phyloP scores from a whole-genome alignment of 2,888 invertebrate genomes.

The Phrixothrix hirtus region DNA sequence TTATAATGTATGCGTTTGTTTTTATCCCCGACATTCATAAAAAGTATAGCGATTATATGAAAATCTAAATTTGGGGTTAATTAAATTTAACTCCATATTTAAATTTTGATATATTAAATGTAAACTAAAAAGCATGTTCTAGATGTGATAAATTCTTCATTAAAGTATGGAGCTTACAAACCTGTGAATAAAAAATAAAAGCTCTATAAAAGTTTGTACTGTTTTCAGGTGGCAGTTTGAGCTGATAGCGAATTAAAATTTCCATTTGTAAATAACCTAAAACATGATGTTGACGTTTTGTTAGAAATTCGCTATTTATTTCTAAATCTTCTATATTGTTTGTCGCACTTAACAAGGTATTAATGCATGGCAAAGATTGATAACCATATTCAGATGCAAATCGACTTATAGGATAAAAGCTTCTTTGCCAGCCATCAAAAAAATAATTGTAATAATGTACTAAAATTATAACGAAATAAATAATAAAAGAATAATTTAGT shows the following conservation, averaged over 20 bases:
- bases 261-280: constrained; percentile 69
- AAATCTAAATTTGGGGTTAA: too few relatives aligned
- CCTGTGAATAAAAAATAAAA: constrained; percentile 84
- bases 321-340: constrained; percentile 58
- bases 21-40: too few relatives aligned
- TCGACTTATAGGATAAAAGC: constrained; percentile 77
- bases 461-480: constrained; percentile 47
- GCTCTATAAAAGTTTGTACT: constrained; percentile 65
- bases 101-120: too few relatives aligned
- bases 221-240: constrained; percentile 62
- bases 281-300: constrained; percentile 86
- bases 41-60: too few relatives aligned
- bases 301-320: constrained; percentile 64
- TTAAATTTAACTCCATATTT: too few relatives aligned
- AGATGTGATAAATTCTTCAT: background rate
- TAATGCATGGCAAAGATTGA: constrained; percentile 82
- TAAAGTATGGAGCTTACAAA: constrained; percentile 47
- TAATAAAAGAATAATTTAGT: background rate
- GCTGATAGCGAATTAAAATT: constrained; percentile 65
- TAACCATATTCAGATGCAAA: constrained; percentile 97
- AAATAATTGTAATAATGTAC: constrained; percentile 90
- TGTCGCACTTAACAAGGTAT: constrained; percentile 67
- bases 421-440: constrained; percentile 78
- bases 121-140: too few relatives aligned
- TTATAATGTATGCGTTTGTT: too few relatives aligned